Conservation (phyloP, 2,113 vertebrate genomes). For the Gallinago media region DNA sequence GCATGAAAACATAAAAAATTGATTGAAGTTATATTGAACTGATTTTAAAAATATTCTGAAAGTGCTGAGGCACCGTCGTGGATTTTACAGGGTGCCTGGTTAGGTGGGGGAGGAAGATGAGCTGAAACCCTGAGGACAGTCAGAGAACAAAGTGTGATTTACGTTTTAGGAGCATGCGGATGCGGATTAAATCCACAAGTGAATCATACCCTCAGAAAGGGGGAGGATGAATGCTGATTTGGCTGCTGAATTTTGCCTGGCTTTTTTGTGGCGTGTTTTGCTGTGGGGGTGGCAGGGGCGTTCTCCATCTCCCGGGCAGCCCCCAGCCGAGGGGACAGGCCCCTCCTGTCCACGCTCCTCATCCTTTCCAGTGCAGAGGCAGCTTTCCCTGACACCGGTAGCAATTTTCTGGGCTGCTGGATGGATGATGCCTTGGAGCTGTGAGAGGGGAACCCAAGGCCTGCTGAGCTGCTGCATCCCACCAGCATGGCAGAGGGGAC, state of each 20-base stretch:
- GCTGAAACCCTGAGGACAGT: not conserved
- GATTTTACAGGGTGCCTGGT: not conserved
- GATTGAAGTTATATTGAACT: not conserved
- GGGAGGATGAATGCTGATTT: too few relatives aligned
- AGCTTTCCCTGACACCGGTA: fast-evolving
- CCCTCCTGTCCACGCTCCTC: not conserved
- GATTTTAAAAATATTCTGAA: not conserved
- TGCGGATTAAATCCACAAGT: not conserved
- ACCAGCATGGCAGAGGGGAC: not conserved
- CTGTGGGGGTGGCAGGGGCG: not conserved
- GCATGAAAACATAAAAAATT: not conserved
- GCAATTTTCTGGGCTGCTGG: not conserved
- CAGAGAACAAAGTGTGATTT: not conserved
- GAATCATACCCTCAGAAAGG: fast-evolving
- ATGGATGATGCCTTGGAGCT: not conserved
- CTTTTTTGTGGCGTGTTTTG: not conserved
- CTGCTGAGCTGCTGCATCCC: not conserved
- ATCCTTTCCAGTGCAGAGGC: not conserved
- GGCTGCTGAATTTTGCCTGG: not conserved
- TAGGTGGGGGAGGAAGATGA: not conserved
- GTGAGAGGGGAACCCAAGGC: fast-evolving
- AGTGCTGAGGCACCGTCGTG: too few relatives aligned
- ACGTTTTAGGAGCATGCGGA: not conserved
- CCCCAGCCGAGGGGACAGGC: not conserved
- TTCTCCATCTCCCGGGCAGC: not conserved